A percentile compares a stretch with the other conserved stretches of the same genome.
Evolutionary conservation across 2,797 vertebrate species (phyloP).

Genomic region (Synanceia verrucosa): DNA sequence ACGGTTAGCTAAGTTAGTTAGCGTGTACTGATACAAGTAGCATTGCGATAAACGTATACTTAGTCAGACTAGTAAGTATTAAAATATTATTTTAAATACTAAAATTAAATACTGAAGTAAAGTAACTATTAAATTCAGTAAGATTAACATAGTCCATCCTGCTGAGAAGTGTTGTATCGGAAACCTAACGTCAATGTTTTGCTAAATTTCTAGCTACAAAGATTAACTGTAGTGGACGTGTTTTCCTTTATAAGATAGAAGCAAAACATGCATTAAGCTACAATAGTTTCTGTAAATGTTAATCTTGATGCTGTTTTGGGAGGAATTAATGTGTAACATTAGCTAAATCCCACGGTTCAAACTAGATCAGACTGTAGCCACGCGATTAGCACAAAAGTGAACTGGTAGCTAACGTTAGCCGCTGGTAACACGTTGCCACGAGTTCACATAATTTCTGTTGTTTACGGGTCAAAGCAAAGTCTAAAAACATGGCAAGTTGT

Average conservation of each 20-base stretch:
- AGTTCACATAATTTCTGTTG: accelerated
- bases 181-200: background rate
- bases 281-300: background rate
- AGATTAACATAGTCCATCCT: accelerated
- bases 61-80: too few species aligned
- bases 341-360: background rate
- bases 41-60: too few species aligned
- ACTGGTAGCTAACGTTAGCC: constrained; percentile 9
- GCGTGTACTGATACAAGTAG: too few species aligned
- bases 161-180: background rate
- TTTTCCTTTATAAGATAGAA: background rate
- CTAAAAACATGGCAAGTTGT: accelerated
- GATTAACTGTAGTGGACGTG: too few species aligned
- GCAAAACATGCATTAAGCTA: accelerated
- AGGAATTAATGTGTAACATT: background rate
- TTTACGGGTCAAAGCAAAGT: background rate
- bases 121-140: background rate
- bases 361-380: constrained; percentile 1
- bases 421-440: background rate
- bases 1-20: accelerated
- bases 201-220: background rate
- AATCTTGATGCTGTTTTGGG: background rate
- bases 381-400: constrained; percentile 33
- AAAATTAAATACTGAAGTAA: too few species aligned
- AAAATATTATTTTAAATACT: too few species aligned